Percentiles rank a stretch among this genome's conserved stretches.
Evolutionary conservation across 2,113 vertebrate species (phyloP).

Genomic region (Desmodus rotundus): DNA sequence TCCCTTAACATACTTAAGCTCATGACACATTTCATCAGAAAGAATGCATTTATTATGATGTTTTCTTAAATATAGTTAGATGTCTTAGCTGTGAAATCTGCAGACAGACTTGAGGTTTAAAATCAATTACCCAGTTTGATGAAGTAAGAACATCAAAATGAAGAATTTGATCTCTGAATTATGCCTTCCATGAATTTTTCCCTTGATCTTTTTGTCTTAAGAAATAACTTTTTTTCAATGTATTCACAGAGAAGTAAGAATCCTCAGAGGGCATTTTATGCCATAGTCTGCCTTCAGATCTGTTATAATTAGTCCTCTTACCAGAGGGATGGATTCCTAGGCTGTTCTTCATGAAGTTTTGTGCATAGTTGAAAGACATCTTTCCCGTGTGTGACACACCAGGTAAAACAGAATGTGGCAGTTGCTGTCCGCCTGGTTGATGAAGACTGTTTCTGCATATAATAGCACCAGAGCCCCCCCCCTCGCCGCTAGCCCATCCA

Average conservation of each 20-base stretch:
- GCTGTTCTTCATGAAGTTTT: not conserved
- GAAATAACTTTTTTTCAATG: not conserved
- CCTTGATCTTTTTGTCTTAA: not conserved
- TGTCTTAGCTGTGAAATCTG: not conserved
- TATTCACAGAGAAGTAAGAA: conserved; percentile 31
- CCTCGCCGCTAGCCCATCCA: not conserved
- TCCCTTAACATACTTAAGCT: conserved; percentile 17
- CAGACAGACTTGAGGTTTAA: not conserved
- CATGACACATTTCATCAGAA: not conserved
- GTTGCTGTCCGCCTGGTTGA: not conserved
- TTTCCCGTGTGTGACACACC: not conserved
- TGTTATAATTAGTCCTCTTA: not conserved
- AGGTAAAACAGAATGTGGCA: not conserved
- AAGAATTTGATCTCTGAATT: not conserved
- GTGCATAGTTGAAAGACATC: not conserved
- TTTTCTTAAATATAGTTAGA: not conserved
- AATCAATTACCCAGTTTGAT: conserved; percentile 5
- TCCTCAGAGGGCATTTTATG: not conserved
- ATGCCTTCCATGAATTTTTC: not conserved
- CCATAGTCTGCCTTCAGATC: not conserved
- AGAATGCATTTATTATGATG: not conserved
- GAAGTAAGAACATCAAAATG: not conserved
- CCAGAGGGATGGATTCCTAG: not conserved
- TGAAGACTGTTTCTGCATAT: not conserved
- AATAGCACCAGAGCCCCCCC: not conserved